Evolutionary conservation across 1,140 invertebrate genomes (phyloP), one percentile per base, ranked within the genome.

Genomic region (Vanessa atalanta): DNA sequence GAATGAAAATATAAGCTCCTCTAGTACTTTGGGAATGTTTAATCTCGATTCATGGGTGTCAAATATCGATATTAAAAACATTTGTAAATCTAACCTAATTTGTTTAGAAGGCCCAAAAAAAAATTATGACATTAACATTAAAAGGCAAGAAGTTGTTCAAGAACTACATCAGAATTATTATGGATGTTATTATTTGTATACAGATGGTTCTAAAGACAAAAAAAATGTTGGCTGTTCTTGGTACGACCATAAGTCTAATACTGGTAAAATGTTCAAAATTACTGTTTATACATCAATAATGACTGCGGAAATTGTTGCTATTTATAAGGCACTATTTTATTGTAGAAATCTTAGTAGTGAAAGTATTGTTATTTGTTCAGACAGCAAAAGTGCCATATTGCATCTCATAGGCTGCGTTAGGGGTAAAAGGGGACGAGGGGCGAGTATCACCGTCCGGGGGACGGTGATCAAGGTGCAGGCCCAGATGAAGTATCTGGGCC

Each of bases 361-460:
- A 50, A 66, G 50, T 16, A 66, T 66, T 50, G 64, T 66, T 48
- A 48, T 65, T n/a, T 68, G 13, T 55, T 68, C 50, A 3, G 66
- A 68, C 23, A 68, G 14, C 20, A 65, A 20, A 65, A 65, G 64
- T 50, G 43, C 64, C 23, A 65, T 65, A 65, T 20, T 50, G 13
- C 51, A 68, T 68, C 20, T 68, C 3, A 53, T 68, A 53, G 37
- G 66, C 23, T 68, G 66, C 55, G 50, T 65, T 48, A 65, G 47
- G 11, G 64, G 64, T 20, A 65, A 26, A 50, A 65, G 47, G 23
- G 64, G 64, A 55, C n/a, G n/a, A n/a, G n/a, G n/a, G n/a, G n/a
- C n/a, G n/a, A n/a, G n/a, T n/a, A n/a, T n/a, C n/a, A n/a, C n/a
- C n/a, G n/a, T n/a, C n/a, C n/a, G n/a, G n/a, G n/a, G n/a, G n/a